phyloP scores from a whole-genome alignment of 1,140 invertebrate species.

The Lordiphosa stackelbergi region DNA sequence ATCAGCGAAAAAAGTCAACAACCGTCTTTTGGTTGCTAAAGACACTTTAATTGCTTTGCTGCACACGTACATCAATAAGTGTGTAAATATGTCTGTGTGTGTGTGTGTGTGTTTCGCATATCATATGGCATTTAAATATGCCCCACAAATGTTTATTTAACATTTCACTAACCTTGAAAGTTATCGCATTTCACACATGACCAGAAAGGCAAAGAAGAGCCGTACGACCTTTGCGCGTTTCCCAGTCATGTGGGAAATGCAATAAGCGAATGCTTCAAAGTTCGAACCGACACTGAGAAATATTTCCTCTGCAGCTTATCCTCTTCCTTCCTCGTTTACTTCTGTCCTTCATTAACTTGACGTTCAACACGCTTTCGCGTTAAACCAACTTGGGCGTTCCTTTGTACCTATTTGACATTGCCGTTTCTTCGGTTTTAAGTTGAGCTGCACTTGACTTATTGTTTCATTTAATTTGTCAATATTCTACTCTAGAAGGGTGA shows the following conservation, averaged over 20 bases:
- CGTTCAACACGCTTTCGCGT: constrained; percentile 37
- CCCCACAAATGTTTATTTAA: constrained; percentile 59
- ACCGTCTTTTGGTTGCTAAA: constrained; percentile 37
- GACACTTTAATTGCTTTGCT: constrained; percentile 69
- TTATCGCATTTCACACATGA: constrained; percentile 51
- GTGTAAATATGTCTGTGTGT: constrained; percentile 22
- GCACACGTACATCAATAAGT: constrained; percentile 14
- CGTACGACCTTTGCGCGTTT: constrained; percentile 14
- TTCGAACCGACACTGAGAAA: neutral
- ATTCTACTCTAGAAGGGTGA: constrained; percentile 8
- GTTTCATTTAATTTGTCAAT: constrained; percentile 62
- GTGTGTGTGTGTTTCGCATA: constrained; percentile 12
- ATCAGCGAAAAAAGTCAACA: constrained; percentile 27
- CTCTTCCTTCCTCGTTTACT: constrained; percentile 57
- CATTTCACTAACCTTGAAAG: constrained; percentile 59
- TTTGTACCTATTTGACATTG: constrained; percentile 22
- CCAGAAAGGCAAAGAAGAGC: constrained; percentile 2
- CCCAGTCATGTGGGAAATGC: constrained; percentile 40
- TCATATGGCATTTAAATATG: constrained; percentile 43
- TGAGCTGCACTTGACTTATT: constrained; percentile 26
- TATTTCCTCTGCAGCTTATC: constrained; percentile 3
- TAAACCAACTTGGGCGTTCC: constrained; percentile 40
- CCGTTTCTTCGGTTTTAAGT: constrained; percentile 3
- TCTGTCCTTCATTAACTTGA: constrained; percentile 63
- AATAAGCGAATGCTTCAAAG: constrained; percentile 28